These are phyloP conservation scores for Pantherophis vulpinus DNA, from an alignment of 2,797 vertebrate species.

Conservation along the genomic window DNA sequence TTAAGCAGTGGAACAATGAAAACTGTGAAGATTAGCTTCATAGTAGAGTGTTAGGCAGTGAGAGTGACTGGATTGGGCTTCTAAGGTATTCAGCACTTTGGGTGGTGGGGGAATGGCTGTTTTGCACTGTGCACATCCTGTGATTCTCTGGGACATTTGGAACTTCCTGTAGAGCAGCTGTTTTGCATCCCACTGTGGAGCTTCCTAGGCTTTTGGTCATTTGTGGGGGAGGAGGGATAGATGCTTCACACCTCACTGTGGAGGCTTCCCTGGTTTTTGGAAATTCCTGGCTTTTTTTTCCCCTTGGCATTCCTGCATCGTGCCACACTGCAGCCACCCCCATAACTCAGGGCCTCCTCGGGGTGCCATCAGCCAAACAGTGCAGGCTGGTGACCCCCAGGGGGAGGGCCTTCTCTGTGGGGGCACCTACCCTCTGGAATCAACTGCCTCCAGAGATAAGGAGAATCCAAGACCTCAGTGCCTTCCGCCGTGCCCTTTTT, in stretches of 20 bases:
- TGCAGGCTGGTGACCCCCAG: too few relatives aligned
- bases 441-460: too few relatives aligned
- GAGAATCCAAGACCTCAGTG: too few relatives aligned
- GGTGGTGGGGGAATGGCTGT: neutral
- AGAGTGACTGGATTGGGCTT: neutral
- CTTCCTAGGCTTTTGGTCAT: neutral
- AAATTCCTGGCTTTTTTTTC: neutral
- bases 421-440: too few relatives aligned
- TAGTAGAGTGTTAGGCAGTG: neutral
- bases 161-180: neutral
- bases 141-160: neutral
- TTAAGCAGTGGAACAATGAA: neutral
- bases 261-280: neutral
- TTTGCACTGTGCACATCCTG: neutral
- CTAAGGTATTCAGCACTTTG: neutral
- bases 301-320: neutral
- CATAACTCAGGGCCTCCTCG: too few relatives aligned
- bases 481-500: too few relatives aligned
- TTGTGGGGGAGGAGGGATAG: neutral
- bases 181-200: neutral
- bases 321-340: neutral
- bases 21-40: neutral
- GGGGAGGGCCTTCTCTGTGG: too few relatives aligned
- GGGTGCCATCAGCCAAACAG: too few relatives aligned
- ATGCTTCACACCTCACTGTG: neutral